Evolutionary conservation across 2,113 vertebrate genomes (phyloP).

Genomic region (Rhynchopsitta pachyrhyncha): DNA sequence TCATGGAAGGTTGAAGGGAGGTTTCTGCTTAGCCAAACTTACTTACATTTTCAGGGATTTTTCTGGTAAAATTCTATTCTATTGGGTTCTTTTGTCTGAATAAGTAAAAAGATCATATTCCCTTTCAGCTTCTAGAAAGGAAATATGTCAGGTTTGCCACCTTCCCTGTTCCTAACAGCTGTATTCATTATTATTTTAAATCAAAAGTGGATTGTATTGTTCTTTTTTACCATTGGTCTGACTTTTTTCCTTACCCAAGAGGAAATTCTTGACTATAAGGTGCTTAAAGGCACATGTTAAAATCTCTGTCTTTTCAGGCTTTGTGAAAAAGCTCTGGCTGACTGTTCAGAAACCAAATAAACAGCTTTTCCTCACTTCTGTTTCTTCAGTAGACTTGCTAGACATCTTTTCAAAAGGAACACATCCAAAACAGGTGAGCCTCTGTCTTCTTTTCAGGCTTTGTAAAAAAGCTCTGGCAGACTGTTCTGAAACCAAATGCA

Average conservation of each 20-base stretch:
- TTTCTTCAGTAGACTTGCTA: constrained; percentile 83
- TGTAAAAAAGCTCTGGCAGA: constrained; percentile 83
- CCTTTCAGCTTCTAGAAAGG: not conserved
- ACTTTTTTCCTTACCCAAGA: not conserved
- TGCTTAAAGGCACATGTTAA: not conserved
- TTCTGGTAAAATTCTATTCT: not conserved
- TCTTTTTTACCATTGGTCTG: not conserved
- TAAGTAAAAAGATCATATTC: not conserved
- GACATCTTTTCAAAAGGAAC: constrained; percentile 83
- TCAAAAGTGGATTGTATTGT: not conserved
- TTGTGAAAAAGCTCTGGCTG: constrained; percentile 83
- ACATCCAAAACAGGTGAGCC: constrained; percentile 78
- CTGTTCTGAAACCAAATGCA: constrained; percentile 75
- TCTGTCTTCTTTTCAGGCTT: constrained; percentile 64
- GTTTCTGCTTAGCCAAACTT: not conserved
- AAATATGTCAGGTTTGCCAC: accelerated
- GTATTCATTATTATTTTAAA: not conserved
- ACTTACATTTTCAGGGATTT: not conserved
- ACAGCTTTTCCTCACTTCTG: constrained; percentile 80
- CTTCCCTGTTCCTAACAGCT: not conserved
- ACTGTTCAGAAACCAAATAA: constrained; percentile 77
- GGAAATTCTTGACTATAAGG: not conserved
- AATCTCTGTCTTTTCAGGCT: constrained; percentile 62
- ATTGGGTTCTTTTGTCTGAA: not conserved
- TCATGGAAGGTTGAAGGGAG: not conserved